Evolutionary conservation across 1,140 invertebrate genomes (phyloP).

Genomic region (Chironomus striatipennis): DNA sequence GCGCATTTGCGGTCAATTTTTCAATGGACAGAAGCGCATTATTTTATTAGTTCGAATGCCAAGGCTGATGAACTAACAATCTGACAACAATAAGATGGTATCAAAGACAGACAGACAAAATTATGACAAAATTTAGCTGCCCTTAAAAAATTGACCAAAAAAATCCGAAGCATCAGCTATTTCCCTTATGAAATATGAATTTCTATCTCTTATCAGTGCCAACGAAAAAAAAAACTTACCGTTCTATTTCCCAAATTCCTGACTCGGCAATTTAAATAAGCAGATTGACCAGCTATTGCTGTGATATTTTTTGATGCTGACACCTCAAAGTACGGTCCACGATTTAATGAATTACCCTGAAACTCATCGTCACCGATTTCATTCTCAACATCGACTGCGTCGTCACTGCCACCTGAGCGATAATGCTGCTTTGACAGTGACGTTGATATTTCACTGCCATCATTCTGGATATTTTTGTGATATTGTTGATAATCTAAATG

Average conservation of each 20-base stretch:
- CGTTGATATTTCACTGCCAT: neutral
- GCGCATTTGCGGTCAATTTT: too few relatives aligned
- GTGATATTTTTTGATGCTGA: conserved; percentile 51
- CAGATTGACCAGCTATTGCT: conserved; percentile 52
- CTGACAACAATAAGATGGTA: too few relatives aligned
- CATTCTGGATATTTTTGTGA: conserved; percentile 3
- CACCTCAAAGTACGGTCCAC: conserved; percentile 47
- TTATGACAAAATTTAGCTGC: too few relatives aligned
- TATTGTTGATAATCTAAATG: conserved; percentile 7
- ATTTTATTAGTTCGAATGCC: too few relatives aligned
- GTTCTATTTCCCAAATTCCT: conserved; percentile 56
- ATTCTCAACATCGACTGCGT: conserved; percentile 25
- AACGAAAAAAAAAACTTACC: too few relatives aligned
- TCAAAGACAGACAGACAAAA: too few relatives aligned
- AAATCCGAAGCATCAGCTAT: too few relatives aligned
- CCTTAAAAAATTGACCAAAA: too few relatives aligned
- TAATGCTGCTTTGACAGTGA: neutral
- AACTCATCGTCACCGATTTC: conserved; percentile 36
- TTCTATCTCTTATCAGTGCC: too few relatives aligned
- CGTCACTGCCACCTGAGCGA: neutral
- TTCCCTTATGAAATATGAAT: too few relatives aligned
- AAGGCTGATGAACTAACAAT: too few relatives aligned
- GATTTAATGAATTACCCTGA: conserved; percentile 36
- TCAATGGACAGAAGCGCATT: too few relatives aligned
- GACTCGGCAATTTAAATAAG: conserved; percentile 52